Evolutionary conservation across 2,797 vertebrate species (phyloP), one percentile per base, ranked within the genome.

Genomic region (Sebastes variabilis): DNA sequence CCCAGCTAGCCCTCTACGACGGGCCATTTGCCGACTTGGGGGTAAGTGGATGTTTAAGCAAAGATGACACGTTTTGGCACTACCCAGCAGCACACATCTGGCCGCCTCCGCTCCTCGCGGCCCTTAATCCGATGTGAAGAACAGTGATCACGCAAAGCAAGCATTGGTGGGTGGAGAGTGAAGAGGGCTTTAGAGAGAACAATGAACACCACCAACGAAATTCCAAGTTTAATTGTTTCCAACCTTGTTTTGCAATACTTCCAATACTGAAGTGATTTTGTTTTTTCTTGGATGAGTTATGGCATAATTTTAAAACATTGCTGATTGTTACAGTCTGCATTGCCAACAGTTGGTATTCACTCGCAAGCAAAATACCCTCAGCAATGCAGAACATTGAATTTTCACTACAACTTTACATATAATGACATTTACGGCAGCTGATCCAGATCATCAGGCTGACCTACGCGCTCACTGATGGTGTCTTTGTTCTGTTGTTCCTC

Each of bases 1-100:
- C 99, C 85, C 99, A 99, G 94, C 93, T 99, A 91, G 99, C 99
- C 64, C 95, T 99, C 90, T 97, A 99, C 89, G 98, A 99, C 11
- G 98, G 99, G 81, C 99, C 99, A 1, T 99, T 99, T 87, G 99
- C 98, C 25, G 98, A 99, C 95, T 96, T 99, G 90, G 98, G 98
- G 97, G 98, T 96, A 92, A 96, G 95, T 89, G 84, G 80, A 89
- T 64, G 83, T 84, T 92, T 92, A 87, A 93, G 87, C 71, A 24
- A 87, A 93, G 88, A 83, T 89, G 91, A 94, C 93, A 92, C 71
- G 14, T 92, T 93, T 93, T 94, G 93, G 89, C 93, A 93, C 87
- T 77, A 88, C 81, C 88, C 88, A 78, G 91, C 92, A 92, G 93
- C 84, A 59, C 86, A 86, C 87, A 89, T 94, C 89, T 82, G 84